These are phyloP conservation scores for Albula goreensis DNA, from an alignment of 2,113 vertebrate genomes.

Conservation along the genomic window DNA sequence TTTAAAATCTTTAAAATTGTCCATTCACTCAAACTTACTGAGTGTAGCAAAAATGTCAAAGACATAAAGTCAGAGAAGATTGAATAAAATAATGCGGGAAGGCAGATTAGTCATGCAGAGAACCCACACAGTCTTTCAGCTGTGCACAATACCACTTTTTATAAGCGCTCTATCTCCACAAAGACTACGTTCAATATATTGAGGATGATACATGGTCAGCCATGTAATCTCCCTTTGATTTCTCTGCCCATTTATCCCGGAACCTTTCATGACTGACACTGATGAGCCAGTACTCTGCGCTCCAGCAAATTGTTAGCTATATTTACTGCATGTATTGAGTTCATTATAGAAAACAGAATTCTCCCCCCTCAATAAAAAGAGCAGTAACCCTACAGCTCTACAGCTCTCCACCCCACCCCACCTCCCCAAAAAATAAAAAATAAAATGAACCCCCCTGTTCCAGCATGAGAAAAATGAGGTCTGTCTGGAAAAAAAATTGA, in stretches of 20 bases:
- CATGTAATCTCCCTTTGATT: conserved; percentile 99
- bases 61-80: conserved; percentile 99
- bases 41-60: conserved; percentile 99
- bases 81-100: conserved; percentile 99
- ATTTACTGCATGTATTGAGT: conserved; percentile 73
- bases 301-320: conserved; percentile 80
- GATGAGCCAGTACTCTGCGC: conserved; percentile 89
- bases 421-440: background rate
- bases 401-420: background rate
- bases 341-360: conserved; percentile 67
- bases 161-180: conserved; percentile 97
- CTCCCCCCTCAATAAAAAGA: background rate
- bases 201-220: conserved; percentile 99
- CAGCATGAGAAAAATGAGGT: background rate
- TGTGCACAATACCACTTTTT: conserved; percentile 98
- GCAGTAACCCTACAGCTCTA: conserved; percentile 42
- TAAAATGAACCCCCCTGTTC: too few relatives aligned
- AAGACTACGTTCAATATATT: conserved; percentile 98
- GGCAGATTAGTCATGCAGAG: conserved; percentile 99
- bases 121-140: conserved; percentile 96
- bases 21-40: conserved; percentile 99
- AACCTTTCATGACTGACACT: conserved; percentile 96
- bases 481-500: background rate
- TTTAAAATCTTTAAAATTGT: conserved; percentile 99
- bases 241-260: conserved; percentile 95